phyloP scores from a whole-genome alignment of 2,797 vertebrate genomes.

The Premnoplex brunnescens region DNA sequence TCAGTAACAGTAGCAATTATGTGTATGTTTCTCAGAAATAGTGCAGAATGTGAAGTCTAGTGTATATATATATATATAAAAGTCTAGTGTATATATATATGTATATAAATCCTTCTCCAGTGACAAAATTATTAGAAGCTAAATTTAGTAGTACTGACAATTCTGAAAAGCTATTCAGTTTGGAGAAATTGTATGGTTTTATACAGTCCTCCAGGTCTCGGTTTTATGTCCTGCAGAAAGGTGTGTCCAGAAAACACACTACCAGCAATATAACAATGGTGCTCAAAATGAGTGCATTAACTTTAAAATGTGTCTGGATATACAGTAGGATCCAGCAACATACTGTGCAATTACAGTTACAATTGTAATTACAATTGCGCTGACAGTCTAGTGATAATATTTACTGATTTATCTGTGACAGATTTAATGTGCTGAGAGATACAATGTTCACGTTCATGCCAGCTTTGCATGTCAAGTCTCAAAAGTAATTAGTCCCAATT shows the following conservation, averaged over 20 bases:
- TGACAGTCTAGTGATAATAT: not conserved
- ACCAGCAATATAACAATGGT: not conserved
- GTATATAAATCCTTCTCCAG: accelerated
- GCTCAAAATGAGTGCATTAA: not conserved
- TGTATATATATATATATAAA: not conserved
- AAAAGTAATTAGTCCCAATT: not conserved
- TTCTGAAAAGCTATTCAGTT: not conserved
- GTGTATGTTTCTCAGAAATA: not conserved
- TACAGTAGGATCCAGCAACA: not conserved
- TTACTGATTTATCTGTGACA: not conserved
- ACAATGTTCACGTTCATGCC: not conserved
- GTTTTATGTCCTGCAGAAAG: not conserved
- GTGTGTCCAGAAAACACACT: not conserved
- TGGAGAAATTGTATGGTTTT: not conserved
- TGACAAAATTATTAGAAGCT: not conserved
- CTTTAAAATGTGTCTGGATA: not conserved
- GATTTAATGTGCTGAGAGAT: not conserved
- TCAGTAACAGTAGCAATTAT: not conserved
- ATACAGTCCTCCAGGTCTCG: not conserved
- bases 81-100: not conserved
- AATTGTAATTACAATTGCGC: not conserved
- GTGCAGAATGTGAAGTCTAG: not conserved
- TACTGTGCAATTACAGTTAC: not conserved
- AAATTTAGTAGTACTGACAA: not conserved
- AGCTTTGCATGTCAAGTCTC: not conserved